phyloP scores from a whole-genome alignment of 2,797 vertebrate genomes.

The Megaceryle alcyon region DNA sequence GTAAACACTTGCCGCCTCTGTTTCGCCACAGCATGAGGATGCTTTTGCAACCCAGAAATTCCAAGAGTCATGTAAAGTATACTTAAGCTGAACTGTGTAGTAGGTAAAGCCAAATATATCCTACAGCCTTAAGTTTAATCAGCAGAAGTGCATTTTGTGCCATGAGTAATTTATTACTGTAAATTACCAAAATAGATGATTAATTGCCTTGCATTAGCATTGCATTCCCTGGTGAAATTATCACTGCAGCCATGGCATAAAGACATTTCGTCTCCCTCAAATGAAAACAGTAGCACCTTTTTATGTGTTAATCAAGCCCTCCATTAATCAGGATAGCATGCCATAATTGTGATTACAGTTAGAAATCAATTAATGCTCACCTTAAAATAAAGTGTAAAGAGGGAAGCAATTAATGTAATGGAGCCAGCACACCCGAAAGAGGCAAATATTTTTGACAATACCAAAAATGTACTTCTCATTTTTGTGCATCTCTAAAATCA shows the following conservation, averaged over 20 bases:
- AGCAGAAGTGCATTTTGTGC: not conserved
- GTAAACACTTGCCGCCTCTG: not conserved
- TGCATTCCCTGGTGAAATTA: constrained; percentile 37
- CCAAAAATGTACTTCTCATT: not conserved
- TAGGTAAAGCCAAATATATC: not conserved
- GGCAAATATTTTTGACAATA: constrained; percentile 52
- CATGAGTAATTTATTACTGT: not conserved
- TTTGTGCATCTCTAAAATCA: not conserved
- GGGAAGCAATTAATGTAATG: constrained; percentile 73
- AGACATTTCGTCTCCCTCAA: constrained; percentile 34
- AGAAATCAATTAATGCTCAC: constrained; percentile 79
- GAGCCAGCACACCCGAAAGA: constrained; percentile 49
- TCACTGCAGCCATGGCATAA: not conserved
- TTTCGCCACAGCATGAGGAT: not conserved
- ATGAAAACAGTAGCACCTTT: constrained; percentile 44
- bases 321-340: constrained; percentile 71
- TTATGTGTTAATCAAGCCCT: constrained; percentile 71
- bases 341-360: constrained; percentile 77
- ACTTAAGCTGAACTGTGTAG: not conserved
- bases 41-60: not conserved
- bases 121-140: not conserved
- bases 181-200: constrained; percentile 45
- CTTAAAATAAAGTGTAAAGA: constrained; percentile 72
- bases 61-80: not conserved
- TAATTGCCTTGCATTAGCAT: constrained; percentile 50